phyloP scores from a whole-genome alignment of 2,113 vertebrate species.

The Raphicerus campestris region DNA sequence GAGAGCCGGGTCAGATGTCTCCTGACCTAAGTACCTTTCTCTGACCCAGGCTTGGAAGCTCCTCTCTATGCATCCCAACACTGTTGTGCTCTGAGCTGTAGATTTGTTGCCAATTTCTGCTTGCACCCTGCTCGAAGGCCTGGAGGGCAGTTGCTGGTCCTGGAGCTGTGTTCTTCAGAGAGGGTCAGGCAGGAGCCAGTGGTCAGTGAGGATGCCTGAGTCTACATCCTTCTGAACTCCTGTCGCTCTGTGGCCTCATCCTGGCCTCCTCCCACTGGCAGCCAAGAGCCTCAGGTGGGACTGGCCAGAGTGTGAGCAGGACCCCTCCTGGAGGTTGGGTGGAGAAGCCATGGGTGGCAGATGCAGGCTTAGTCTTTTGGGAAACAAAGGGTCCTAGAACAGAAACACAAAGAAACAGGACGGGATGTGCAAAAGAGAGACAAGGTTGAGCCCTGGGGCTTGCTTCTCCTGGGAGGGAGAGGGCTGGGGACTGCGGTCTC shows the following conservation, averaged over 20 bases:
- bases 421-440: rapidly evolving
- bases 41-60: not conserved
- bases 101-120: not conserved
- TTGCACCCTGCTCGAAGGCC: rapidly evolving
- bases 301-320: no score
- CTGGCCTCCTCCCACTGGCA: no score
- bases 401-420: not conserved
- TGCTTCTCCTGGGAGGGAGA: not conserved
- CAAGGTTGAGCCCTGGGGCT: not conserved
- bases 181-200: rapidly evolving
- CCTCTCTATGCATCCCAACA: not conserved
- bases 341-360: not conserved
- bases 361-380: not conserved
- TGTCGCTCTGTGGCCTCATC: not conserved
- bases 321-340: not conserved
- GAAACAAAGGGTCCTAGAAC: not conserved
- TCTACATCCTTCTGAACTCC: not conserved
- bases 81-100: not conserved
- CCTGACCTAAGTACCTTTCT: not conserved
- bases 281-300: not conserved
- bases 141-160: not conserved
- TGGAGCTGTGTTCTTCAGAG: not conserved
- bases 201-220: not conserved
- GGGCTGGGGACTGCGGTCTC: not conserved
- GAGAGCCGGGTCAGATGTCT: not conserved